These are phyloP conservation scores for Drosophila kepulauana DNA, from an alignment of 1,140 invertebrate genomes.

Conservation along the genomic window DNA sequence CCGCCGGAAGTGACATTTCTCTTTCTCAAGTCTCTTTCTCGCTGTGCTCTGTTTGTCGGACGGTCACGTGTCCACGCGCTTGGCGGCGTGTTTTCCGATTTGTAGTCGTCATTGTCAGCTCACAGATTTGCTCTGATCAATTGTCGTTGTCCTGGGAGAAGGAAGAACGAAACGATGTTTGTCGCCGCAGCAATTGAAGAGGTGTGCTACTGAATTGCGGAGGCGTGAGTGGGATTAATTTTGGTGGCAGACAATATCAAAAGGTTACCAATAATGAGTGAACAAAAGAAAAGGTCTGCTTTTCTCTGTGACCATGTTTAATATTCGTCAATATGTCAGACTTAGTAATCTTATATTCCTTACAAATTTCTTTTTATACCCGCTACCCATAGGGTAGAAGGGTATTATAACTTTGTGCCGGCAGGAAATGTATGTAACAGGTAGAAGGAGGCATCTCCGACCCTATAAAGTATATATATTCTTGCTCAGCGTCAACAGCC, in stretches of 20 bases:
- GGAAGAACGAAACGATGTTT: not conserved
- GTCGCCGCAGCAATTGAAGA: slow-evolving; percentile 12
- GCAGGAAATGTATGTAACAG: too few species aligned
- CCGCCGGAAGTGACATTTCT: slow-evolving; percentile 75
- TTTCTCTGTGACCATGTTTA: too few species aligned
- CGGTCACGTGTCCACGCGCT: slow-evolving; percentile 68
- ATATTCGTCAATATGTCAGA: too few species aligned
- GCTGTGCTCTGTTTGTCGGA: slow-evolving; percentile 21
- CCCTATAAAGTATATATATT: too few species aligned
- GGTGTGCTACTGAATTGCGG: slow-evolving; percentile 30
- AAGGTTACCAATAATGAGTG: not conserved
- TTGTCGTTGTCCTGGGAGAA: slow-evolving; percentile 21
- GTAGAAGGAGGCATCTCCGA: too few species aligned
- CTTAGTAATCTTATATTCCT: too few species aligned
- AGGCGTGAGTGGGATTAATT: slow-evolving; percentile 14
- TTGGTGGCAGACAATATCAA: not conserved
- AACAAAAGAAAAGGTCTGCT: not conserved
- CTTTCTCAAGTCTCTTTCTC: slow-evolving; percentile 22
- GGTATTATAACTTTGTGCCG: too few species aligned
- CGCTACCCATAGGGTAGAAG: too few species aligned
- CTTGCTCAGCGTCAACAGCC: too few species aligned
- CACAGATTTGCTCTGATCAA: slow-evolving; percentile 44
- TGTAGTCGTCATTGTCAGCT: slow-evolving; percentile 51
- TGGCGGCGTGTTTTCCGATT: slow-evolving; percentile 67
- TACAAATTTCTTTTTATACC: too few species aligned